phyloP scores from a whole-genome alignment of 2,797 vertebrate species.

The Tympanoctomys barrerae region DNA sequence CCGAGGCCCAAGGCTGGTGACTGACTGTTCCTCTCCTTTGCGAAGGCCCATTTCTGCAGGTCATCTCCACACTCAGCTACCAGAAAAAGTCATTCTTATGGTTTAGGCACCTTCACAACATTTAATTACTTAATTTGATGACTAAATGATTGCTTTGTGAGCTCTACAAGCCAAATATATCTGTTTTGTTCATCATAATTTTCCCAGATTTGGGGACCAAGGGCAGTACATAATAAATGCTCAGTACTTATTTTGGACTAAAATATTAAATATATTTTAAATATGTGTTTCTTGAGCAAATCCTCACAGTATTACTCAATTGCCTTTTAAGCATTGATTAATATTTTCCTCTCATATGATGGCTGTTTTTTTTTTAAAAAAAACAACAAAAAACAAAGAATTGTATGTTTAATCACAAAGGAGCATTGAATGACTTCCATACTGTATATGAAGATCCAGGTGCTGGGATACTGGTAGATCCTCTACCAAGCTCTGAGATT shows the following conservation, averaged over 20 bases:
- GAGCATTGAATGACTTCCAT: neutral
- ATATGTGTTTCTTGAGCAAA: neutral
- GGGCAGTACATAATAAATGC: neutral
- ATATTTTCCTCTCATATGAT: slow-evolving; percentile 3
- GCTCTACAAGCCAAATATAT: neutral
- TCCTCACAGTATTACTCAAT: neutral
- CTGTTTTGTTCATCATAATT: neutral
- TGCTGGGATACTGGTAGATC: neutral
- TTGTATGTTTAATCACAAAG: slow-evolving; percentile 13
- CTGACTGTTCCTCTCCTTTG: too few relatives aligned
- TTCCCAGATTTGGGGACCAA: neutral
- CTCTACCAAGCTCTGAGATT: neutral
- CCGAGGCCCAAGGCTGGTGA: too few relatives aligned
- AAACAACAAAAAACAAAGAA: neutral
- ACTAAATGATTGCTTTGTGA: neutral
- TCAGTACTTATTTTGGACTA: slow-evolving; percentile 6
- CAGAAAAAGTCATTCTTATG: neutral
- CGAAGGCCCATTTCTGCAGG: too few relatives aligned
- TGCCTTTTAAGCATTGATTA: neutral
- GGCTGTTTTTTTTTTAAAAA: neutral
- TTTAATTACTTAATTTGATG: slow-evolving; percentile 19
- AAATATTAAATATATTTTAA: neutral
- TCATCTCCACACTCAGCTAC: too few relatives aligned
- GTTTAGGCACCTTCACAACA: neutral
- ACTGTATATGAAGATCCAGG: neutral